These are phyloP conservation scores for Alligator mississippiensis DNA, from an alignment of 2,113 vertebrate genomes.

Conservation along the genomic window DNA sequence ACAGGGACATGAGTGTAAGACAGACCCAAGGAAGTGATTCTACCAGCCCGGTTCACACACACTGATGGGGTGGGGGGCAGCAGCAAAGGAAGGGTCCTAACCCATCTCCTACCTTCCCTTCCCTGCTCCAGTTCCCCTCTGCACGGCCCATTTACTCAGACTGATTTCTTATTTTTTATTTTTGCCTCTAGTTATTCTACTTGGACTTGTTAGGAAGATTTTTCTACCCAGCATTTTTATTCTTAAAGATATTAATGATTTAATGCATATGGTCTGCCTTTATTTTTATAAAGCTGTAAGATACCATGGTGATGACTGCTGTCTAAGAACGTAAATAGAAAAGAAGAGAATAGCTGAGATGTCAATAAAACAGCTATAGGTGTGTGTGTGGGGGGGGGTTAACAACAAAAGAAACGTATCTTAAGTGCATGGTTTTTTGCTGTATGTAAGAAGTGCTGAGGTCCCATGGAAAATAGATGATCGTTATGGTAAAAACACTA, in stretches of 20 bases:
- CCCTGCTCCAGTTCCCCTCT: neutral
- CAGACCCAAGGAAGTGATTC: neutral
- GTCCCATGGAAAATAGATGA: neutral
- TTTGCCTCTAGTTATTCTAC: neutral
- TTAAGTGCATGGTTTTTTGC: slow-evolving; percentile 24
- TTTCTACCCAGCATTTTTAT: slow-evolving; percentile 39
- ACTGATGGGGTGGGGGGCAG: neutral
- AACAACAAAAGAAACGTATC: neutral
- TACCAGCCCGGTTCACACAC: neutral
- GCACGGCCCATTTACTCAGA: neutral
- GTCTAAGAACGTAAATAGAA: slow-evolving; percentile 60
- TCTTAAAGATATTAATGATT: slow-evolving; percentile 65
- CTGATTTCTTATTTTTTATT: neutral
- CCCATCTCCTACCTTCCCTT: neutral
- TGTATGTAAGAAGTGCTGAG: neutral
- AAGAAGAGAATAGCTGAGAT: slow-evolving; percentile 36
- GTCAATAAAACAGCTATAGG: neutral
- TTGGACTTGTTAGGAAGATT: slow-evolving; percentile 11
- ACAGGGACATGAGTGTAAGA: neutral
- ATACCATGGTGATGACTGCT: slow-evolving; percentile 70
- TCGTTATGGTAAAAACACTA: neutral
- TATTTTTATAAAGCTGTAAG: slow-evolving; percentile 63
- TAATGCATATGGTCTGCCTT: slow-evolving; percentile 60
- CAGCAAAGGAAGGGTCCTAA: neutral
- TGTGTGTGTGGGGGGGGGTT: slow-evolving; percentile 25